These are phyloP conservation scores for Danio albolineatus DNA, from an alignment of 2,797 vertebrate species.

Conservation along the genomic window DNA sequence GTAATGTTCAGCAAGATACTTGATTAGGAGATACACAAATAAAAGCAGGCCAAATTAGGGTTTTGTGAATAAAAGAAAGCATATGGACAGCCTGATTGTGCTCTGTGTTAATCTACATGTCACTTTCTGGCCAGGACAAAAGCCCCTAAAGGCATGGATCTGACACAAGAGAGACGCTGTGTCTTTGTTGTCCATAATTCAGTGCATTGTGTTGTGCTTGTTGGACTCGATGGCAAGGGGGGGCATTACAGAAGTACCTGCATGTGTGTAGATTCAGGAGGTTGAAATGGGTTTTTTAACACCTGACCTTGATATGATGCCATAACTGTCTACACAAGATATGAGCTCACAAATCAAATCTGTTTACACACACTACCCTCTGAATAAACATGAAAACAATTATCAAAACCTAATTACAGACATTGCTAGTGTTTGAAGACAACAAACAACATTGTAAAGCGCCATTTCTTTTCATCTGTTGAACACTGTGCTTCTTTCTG, in stretches of 20 bases:
- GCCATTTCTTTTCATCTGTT: not conserved
- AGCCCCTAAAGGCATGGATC: conserved; percentile 21
- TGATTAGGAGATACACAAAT: not conserved
- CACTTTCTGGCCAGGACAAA: conserved; percentile 28
- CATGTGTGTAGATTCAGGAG: conserved; percentile 4
- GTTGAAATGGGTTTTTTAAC: conserved; percentile 31
- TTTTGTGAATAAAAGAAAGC: conserved; percentile 10
- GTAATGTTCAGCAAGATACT: not conserved
- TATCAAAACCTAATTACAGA: conserved; percentile 9
- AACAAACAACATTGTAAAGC: conserved; percentile 2
- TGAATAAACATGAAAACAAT: conserved; percentile 10
- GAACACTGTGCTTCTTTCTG: not conserved
- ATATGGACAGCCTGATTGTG: conserved; percentile 29
- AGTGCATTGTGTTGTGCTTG: conserved; percentile 6
- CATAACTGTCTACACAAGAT: conserved; percentile 15
- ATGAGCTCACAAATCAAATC: conserved; percentile 4
- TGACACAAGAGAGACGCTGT: not conserved
- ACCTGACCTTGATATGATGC: conserved; percentile 18
- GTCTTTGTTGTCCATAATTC: conserved; percentile 41
- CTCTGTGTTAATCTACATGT: conserved; percentile 27
- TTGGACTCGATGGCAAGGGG: not conserved
- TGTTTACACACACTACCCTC: not conserved
- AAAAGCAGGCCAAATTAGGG: not conserved
- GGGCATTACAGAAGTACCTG: conserved; percentile 13
- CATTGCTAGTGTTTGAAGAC: not conserved